phyloP scores from a whole-genome alignment of 2,888 invertebrate genomes.

The Eupithecia exiguata region DNA sequence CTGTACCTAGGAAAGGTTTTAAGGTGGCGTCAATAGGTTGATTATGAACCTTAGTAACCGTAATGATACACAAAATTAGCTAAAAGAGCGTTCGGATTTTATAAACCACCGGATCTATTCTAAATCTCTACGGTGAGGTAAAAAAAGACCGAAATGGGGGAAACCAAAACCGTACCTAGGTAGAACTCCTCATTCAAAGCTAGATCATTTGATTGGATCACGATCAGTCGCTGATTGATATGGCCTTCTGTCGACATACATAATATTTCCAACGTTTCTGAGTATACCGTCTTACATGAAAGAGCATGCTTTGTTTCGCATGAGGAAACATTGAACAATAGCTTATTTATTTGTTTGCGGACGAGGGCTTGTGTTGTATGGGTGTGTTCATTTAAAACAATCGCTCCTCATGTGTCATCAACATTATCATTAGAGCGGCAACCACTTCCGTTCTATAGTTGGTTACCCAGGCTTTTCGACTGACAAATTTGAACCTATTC shows the following conservation, averaged over 20 bases:
- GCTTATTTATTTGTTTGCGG: slow-evolving; percentile 70
- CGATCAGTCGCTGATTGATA: slow-evolving; percentile 28
- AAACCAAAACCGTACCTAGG: too few relatives aligned
- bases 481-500: background rate
- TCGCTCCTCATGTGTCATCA: background rate
- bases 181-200: background rate
- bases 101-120: too few relatives aligned
- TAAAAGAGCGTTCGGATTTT: too few relatives aligned
- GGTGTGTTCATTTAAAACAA: slow-evolving; percentile 38
- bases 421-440: background rate
- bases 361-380: slow-evolving; percentile 50
- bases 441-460: background rate
- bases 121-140: background rate
- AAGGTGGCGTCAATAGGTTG: too few relatives aligned
- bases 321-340: slow-evolving; percentile 67
- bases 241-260: slow-evolving; percentile 35
- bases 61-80: too few relatives aligned
- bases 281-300: slow-evolving; percentile 55
- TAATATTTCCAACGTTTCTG: slow-evolving; percentile 17
- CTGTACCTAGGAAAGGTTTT: background rate
- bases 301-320: slow-evolving; percentile 61
- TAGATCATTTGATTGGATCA: background rate
- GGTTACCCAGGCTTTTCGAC: background rate
- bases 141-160: background rate
- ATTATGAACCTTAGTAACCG: too few relatives aligned